Evolutionary conservation across 2,113 vertebrate species (phyloP).

Genomic region (Ictalurus punctatus): DNA sequence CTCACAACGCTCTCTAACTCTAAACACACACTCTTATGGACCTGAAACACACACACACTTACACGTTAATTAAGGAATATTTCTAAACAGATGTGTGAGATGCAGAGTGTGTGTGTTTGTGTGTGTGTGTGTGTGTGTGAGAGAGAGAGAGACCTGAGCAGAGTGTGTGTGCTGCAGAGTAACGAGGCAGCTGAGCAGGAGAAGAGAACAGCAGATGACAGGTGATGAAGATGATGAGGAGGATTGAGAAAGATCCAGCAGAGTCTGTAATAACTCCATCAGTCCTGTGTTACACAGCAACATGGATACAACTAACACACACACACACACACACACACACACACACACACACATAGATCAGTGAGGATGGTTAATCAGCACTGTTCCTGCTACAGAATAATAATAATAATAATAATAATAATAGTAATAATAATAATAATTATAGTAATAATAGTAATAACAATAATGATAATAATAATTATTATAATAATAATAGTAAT

Average conservation of each 20-base stretch:
- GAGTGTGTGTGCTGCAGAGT: conserved; percentile 76
- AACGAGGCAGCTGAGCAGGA: conserved; percentile 81
- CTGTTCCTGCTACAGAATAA: neutral
- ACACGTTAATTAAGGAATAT: neutral
- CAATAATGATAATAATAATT: too few relatives aligned
- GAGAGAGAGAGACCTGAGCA: conserved; percentile 35
- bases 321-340: too few relatives aligned
- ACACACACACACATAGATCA: conserved; percentile 20
- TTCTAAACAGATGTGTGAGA: neutral
- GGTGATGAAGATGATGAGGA: conserved; percentile 49
- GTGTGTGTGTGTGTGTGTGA: conserved; percentile 9
- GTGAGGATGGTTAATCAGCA: neutral
- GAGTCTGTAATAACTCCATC: conserved; percentile 82
- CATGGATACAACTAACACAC: too few relatives aligned
- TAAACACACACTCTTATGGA: conserved; percentile 80
- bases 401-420: too few relatives aligned
- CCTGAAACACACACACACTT: conserved; percentile 65
- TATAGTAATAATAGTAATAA: too few relatives aligned
- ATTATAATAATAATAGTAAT: too few relatives aligned
- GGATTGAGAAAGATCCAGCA: conserved; percentile 67
- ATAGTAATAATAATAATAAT: too few relatives aligned
- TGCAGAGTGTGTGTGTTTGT: conserved; percentile 62
- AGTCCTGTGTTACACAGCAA: conserved; percentile 83
- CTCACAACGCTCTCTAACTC: conserved; percentile 79
- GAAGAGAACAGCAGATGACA: conserved; percentile 81